A percentile compares a stretch with the other conserved stretches of the same genome.
Evolutionary conservation across 1,140 invertebrate species (phyloP).

Genomic region (Pararge aegeria): DNA sequence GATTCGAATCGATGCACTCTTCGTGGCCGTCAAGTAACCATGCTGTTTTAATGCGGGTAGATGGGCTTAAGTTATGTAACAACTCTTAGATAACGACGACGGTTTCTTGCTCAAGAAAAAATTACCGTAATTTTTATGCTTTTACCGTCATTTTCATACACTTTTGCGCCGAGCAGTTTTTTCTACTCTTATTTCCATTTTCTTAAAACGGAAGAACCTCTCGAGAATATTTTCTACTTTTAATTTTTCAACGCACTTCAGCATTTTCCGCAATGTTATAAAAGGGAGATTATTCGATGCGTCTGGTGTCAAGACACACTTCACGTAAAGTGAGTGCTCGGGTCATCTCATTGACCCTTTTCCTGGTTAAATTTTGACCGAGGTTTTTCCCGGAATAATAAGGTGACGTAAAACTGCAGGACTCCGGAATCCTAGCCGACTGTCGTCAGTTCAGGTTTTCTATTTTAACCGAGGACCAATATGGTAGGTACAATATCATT

Average conservation of each 20-base stretch:
- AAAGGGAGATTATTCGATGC: not conserved
- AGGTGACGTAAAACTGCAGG: not conserved
- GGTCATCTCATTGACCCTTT: constrained; percentile 3
- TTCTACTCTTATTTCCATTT: not conserved
- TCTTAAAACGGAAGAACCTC: not conserved
- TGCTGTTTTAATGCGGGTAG: too few relatives aligned
- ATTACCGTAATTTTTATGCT: not conserved
- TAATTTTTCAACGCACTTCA: not conserved
- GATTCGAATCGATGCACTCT: too few relatives aligned
- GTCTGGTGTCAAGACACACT: not conserved
- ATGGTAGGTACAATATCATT: too few relatives aligned
- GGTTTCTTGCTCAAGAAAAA: too few relatives aligned
- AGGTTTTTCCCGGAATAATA: not conserved
- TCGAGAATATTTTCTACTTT: not conserved
- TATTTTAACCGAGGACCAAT: too few relatives aligned
- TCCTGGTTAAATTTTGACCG: not conserved
- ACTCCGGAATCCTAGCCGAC: too few relatives aligned
- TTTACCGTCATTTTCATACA: not conserved
- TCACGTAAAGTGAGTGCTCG: not conserved
- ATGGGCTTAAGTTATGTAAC: too few relatives aligned
- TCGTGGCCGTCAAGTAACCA: too few relatives aligned
- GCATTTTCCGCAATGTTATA: not conserved
- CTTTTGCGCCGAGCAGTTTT: not conserved
- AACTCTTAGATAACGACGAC: too few relatives aligned
- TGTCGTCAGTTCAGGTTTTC: too few relatives aligned